Conservation (phyloP, 2,113 vertebrate species). For the Corvus hawaiiensis region DNA sequence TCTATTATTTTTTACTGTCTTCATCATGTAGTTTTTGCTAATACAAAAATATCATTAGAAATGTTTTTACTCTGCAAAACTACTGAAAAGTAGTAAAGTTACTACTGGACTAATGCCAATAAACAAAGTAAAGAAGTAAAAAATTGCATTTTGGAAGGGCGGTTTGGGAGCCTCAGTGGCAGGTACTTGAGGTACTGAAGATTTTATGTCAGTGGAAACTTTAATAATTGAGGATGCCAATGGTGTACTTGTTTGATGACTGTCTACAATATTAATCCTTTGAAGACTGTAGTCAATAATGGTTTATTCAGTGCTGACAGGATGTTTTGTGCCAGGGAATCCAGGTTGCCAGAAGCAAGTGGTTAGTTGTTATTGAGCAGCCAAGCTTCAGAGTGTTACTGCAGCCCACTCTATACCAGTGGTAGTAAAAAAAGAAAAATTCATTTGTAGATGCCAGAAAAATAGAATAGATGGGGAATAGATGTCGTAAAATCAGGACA, state of each 20-base stretch:
- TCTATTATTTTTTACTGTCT: neutral
- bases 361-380: neutral
- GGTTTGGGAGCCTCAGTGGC: neutral
- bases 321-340: neutral
- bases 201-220: slow-evolving; percentile 20
- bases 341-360: neutral
- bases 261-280: neutral
- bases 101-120: neutral
- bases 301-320: neutral
- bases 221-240: slow-evolving; percentile 25
- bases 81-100: neutral
- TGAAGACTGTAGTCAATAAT: neutral
- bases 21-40: neutral
- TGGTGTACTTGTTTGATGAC: neutral
- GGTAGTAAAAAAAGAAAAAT: neutral
- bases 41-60: neutral
- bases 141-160: neutral
- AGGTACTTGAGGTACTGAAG: neutral
- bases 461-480: neutral
- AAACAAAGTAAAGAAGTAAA: slow-evolving; percentile 27
- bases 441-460: neutral
- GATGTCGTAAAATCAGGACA: neutral
- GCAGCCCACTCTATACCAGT: neutral
- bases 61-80: neutral
- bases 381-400: neutral